Percentiles rank a stretch among this genome's conserved stretches.
These are phyloP conservation scores for Belgica antarctica DNA, from an alignment of 2,888 invertebrate genomes.

Conservation along the genomic window DNA sequence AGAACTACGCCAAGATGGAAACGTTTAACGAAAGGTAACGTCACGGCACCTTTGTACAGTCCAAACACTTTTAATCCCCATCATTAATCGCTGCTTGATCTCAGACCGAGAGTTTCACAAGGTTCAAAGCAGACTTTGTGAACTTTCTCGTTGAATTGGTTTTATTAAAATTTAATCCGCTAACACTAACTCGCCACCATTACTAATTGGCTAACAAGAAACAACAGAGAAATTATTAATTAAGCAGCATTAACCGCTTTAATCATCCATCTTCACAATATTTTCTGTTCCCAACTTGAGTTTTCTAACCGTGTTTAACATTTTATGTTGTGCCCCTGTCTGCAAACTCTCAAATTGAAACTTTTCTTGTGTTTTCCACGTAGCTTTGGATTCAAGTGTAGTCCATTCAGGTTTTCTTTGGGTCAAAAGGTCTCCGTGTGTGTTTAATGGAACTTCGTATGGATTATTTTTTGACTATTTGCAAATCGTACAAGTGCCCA, in stretches of 20 bases:
- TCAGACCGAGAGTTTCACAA: not conserved
- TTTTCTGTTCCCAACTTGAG: constrained; percentile 22
- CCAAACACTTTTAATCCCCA: not conserved
- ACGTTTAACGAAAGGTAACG: constrained; percentile 95
- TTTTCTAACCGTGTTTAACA: constrained; percentile 12
- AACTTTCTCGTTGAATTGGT: not conserved
- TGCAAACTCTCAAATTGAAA: constrained; percentile 14
- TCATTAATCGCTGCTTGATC: constrained; percentile 8
- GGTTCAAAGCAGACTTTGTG: not conserved
- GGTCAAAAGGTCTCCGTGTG: no score
- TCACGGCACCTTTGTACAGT: not conserved
- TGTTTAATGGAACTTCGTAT: no score
- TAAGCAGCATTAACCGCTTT: constrained; percentile 7
- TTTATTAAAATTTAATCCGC: not conserved
- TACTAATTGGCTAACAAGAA: constrained; percentile 1
- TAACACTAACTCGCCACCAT: not conserved
- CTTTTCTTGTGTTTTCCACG: not conserved
- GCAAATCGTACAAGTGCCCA: no score
- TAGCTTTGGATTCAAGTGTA: no score
- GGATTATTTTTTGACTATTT: no score
- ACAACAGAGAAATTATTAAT: not conserved
- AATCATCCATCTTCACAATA: not conserved
- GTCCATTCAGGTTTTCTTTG: no score
- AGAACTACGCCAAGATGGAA: constrained; percentile 93
- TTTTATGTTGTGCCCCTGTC: constrained; percentile 44